These are phyloP conservation scores for Eurois occulta DNA, from an alignment of 2,888 invertebrate genomes.

Conservation along the genomic window DNA sequence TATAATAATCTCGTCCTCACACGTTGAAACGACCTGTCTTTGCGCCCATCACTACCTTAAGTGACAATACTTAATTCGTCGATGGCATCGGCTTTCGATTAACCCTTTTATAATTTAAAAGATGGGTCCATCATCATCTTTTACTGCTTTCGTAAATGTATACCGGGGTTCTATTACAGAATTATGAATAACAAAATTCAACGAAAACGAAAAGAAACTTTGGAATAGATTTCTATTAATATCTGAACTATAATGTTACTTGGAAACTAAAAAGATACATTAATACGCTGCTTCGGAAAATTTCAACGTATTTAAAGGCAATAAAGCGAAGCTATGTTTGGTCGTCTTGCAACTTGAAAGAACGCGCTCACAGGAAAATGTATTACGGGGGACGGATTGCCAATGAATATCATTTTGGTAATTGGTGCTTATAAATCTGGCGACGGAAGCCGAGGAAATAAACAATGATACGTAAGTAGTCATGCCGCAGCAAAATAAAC, in stretches of 20 bases:
- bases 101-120: constrained; percentile 69
- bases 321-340: constrained; percentile 8
- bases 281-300: constrained; percentile 7
- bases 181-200: constrained; percentile 5
- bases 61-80: constrained; percentile 81
- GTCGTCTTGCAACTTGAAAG: neutral
- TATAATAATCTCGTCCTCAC: constrained; percentile 85
- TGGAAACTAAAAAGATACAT: neutral
- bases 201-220: neutral
- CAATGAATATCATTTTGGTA: constrained; percentile 8
- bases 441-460: constrained; percentile 26
- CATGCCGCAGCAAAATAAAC: neutral
- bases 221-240: neutral
- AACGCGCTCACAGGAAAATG: constrained; percentile 20
- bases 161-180: constrained; percentile 36
- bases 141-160: constrained; percentile 54
- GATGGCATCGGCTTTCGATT: constrained; percentile 74
- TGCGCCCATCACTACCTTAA: constrained; percentile 74
- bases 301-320: neutral
- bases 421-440: constrained; percentile 21
- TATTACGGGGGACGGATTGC: constrained; percentile 16
- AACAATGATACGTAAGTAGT: constrained; percentile 11
- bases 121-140: constrained; percentile 63
- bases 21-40: constrained; percentile 80
- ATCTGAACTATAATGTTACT: neutral